Percentiles rank a stretch among this genome's conserved stretches.
These are phyloP conservation scores for Orthonevra nobilis DNA, from an alignment of 2,888 invertebrate genomes.

Conservation along the genomic window DNA sequence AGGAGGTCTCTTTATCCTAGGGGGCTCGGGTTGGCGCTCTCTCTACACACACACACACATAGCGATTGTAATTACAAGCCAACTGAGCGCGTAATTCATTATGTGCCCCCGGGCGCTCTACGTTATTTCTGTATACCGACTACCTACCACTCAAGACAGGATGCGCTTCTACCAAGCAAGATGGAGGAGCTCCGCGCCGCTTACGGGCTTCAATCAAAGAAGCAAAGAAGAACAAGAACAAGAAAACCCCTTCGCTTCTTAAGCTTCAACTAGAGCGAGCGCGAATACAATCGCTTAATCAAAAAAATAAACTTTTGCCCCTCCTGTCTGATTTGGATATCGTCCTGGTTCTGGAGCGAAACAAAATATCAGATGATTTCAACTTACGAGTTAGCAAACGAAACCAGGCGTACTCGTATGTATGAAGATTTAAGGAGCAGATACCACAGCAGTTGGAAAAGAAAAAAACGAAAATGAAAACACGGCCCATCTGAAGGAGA, in stretches of 20 bases:
- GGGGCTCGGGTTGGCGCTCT: background rate
- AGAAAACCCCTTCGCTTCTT: background rate
- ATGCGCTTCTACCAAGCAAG: slow-evolving; percentile 30
- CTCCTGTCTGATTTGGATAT: too few species aligned
- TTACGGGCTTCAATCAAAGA: slow-evolving; percentile 31
- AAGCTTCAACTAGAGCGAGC: too few species aligned
- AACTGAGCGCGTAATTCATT: slow-evolving; percentile 60
- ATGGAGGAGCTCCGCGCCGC: slow-evolving; percentile 28
- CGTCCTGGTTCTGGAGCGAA: background rate
- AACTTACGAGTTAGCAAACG: slow-evolving; percentile 14
- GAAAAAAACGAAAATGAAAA: slow-evolving; percentile 24
- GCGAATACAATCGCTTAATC: slow-evolving; percentile 27
- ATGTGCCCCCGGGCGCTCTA: slow-evolving; percentile 23
- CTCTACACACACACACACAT: too few species aligned
- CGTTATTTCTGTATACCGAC: too few species aligned
- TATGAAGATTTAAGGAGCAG: slow-evolving; percentile 49
- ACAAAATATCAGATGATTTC: slow-evolving; percentile 20
- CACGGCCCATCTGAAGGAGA: slow-evolving; percentile 71
- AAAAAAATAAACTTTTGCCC: slow-evolving; percentile 8
- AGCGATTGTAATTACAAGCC: slow-evolving; percentile 56
- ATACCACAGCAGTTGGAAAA: slow-evolving; percentile 40
- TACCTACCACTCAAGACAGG: slow-evolving; percentile 4
- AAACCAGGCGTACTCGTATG: slow-evolving; percentile 13
- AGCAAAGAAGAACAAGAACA: too few species aligned
- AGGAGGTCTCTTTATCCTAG: slow-evolving; percentile 7